Base-by-base conservation (phyloP, 2,113 vertebrate genomes). In the Rhinopomastus cyanomelas region DNA sequence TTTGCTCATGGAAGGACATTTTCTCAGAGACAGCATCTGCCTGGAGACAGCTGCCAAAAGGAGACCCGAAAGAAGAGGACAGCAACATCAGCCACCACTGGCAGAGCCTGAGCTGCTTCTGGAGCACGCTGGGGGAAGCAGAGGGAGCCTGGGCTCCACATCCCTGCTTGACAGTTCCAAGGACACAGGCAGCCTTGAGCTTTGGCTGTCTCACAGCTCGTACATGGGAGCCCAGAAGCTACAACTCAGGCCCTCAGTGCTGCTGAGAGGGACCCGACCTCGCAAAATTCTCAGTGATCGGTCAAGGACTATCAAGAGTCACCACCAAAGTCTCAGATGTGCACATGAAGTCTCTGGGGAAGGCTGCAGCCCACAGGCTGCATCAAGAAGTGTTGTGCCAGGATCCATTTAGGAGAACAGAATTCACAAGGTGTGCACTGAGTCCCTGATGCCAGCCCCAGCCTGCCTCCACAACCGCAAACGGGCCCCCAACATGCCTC, bases 191-290 rank as follows among this genome's bases (percentile, higher is more conserved):
- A 76, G 46, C 56, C 42, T 64, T 25, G 25, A 27, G n/a, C 36
- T 71, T 20, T 37, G 53, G 16, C 52, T 69, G 29, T 20, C 66
- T 29, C 49, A 61, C 16, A 30, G 46, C 55, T 61, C 62, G 49
- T 3, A 39, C 16, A 15, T 23, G 15, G 4, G 4, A 65, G 22
- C 20, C 36, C 9, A 30, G 26, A 51, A 72, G 60, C 37, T 71
- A 12, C 71, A 48, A 44, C 44, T 61, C 20, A 52, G 53, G 26
- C 8, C 9, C 5, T 9, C 0, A 0, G 27, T 6, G 1, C 48
- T 78, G 61, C 37, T 36, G 25, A 53, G 85, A n/a, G 15, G 25
- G 22, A 57, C 19, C 17, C 12, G 19, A 49, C 21, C 29, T 39
- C 55, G 36, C 39, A 39, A 57, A 76, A 46, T 16, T 30, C 79